These are phyloP conservation scores for Takifugu ocellatus DNA, from an alignment of 2,797 vertebrate genomes.

Conservation along the genomic window DNA sequence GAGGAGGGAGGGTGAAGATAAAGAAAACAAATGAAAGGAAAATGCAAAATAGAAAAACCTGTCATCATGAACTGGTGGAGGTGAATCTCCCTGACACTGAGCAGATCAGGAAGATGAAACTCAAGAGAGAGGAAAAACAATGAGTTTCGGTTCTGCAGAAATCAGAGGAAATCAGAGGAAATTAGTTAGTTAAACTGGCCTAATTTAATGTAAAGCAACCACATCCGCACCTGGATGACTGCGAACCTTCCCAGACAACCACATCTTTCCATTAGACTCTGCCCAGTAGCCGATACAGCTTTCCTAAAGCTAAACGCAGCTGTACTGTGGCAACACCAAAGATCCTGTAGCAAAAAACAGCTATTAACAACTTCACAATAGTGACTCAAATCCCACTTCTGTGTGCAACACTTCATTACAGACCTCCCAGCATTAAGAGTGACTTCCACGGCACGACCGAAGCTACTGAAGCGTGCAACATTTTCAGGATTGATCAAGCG, in stretches of 20 bases:
- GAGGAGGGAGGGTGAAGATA: constrained; percentile 13
- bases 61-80: constrained; percentile 23
- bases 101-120: constrained; percentile 27
- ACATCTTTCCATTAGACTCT: too few relatives aligned
- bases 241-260: too few relatives aligned
- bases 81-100: constrained; percentile 22
- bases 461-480: constrained; percentile 40
- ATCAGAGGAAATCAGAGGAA: too few relatives aligned
- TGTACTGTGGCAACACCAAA: constrained; percentile 2
- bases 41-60: constrained; percentile 40
- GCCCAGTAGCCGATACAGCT: too few relatives aligned
- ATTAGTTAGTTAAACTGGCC: too few relatives aligned
- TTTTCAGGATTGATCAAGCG: constrained; percentile 57
- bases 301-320: constrained; percentile 7
- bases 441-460: constrained; percentile 36
- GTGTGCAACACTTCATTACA: constrained; percentile 18
- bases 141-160: too few relatives aligned
- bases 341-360: constrained; percentile 15
- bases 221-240: too few relatives aligned
- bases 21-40: constrained; percentile 17
- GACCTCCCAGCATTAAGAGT: constrained; percentile 34
- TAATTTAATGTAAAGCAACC: too few relatives aligned
- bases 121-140: constrained; percentile 37
- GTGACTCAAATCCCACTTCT: constrained; percentile 4
- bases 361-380: constrained; percentile 9